Conservation (phyloP, 2,113 vertebrate genomes). For the Phyllopteryx taeniolatus region DNA sequence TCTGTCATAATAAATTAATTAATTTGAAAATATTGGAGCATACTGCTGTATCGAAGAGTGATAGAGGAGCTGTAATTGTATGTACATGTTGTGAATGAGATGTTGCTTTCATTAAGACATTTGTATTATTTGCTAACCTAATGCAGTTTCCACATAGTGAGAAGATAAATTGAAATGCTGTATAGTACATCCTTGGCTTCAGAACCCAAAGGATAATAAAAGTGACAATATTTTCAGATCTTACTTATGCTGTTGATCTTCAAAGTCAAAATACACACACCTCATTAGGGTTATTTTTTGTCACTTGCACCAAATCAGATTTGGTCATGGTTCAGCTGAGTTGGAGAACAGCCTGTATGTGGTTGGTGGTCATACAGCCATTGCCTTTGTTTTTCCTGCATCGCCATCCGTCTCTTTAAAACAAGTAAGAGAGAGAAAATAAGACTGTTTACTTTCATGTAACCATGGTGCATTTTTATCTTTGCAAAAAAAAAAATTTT, state of each 20-base stretch:
- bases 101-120: no score
- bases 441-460: neutral
- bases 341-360: constrained; percentile 88
- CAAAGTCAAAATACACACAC: neutral
- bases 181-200: neutral
- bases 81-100: no score
- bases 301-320: constrained; percentile 42
- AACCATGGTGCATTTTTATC: neutral
- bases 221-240: neutral
- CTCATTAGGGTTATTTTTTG: neutral
- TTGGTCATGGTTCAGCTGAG: constrained; percentile 90
- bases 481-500: neutral
- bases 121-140: neutral
- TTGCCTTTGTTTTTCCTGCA: constrained; percentile 86
- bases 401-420: constrained; percentile 91
- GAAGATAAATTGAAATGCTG: neutral
- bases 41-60: neutral
- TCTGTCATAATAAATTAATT: neutral
- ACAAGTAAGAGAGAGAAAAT: constrained; percentile 58
- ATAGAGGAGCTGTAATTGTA: no score
- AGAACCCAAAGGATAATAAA: neutral
- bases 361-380: constrained; percentile 89
- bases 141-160: neutral
- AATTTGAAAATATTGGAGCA: neutral
- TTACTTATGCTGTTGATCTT: neutral